Evolutionary conservation across 2,888 invertebrate species (phyloP).

Genomic region (Clusia tigrina): DNA sequence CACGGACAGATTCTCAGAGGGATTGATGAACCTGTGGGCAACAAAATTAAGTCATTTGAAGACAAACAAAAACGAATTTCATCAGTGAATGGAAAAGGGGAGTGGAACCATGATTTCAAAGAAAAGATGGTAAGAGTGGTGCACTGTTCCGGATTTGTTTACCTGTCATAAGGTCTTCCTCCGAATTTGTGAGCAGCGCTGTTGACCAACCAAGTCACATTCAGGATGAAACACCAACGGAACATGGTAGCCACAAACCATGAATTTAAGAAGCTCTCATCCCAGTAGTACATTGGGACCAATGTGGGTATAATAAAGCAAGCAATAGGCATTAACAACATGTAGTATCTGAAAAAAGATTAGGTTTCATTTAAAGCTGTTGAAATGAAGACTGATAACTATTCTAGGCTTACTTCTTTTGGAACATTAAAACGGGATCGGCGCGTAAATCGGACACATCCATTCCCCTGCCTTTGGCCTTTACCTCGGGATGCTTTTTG

Average conservation of each 20-base stretch:
- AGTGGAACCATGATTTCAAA: too few relatives aligned
- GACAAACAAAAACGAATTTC: too few relatives aligned
- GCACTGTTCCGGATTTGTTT: slow-evolving; percentile 41
- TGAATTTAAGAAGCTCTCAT: slow-evolving; percentile 73
- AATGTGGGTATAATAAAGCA: slow-evolving; percentile 81
- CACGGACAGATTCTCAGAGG: slow-evolving; percentile 72
- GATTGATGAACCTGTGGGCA: slow-evolving; percentile 68
- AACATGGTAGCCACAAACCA: slow-evolving; percentile 75
- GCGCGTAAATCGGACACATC: slow-evolving; percentile 83
- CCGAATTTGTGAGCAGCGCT: slow-evolving; percentile 86
- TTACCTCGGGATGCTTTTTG: slow-evolving; percentile 90
- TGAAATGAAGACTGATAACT: background rate
- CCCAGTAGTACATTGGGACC: slow-evolving; percentile 80
- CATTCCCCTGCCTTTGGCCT: slow-evolving; percentile 82
- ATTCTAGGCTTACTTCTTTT: slow-evolving; percentile 79
- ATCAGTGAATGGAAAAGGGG: too few relatives aligned
- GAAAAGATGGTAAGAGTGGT: background rate
- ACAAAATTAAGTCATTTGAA: background rate
- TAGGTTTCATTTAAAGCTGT: background rate
- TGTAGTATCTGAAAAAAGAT: slow-evolving; percentile 70
- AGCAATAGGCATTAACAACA: slow-evolving; percentile 74
- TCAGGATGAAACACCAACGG: slow-evolving; percentile 80
- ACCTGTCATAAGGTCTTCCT: slow-evolving; percentile 77
- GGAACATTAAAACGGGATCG: slow-evolving; percentile 86
- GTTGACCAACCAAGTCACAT: slow-evolving; percentile 90